Evolutionary conservation across 2,113 vertebrate genomes (phyloP), one percentile per base, ranked within the genome.

Genomic region (Motacilla tschutschensis): DNA sequence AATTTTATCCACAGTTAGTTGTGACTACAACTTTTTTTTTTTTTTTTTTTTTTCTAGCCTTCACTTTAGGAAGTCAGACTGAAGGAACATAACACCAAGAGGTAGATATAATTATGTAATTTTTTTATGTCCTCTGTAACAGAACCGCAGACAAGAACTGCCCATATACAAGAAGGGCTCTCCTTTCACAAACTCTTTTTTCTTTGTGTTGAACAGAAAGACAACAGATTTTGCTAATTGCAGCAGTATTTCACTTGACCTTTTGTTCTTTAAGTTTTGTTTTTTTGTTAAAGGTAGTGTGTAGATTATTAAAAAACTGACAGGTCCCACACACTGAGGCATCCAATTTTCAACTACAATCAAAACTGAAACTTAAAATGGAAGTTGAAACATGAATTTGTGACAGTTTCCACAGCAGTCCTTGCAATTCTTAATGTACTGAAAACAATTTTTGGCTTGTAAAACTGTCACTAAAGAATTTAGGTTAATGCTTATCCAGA

Each of bases 81-180:
- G 16, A 57, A 73, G 43, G 43, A 55, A 35, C 16, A 5, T 6
- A 41, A 41, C 41, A 72, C 20, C 16, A 48, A 35, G 29, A 64
- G 12, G 24, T 16, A 54, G 19, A 63, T 24, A 54, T 1, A 40
- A 33, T 24, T 16, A 40, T 0, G 0, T 13, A 15, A 17, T 11
- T 64, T 72, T 41, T 41, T 57, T 4, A 43, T 14, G 17, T 36
- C 31, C 26, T 43, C 69, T 65, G 11, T 57, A 50, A 74, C 21
- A 29, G 6, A 57, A 35, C 5, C 26, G 43, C 31, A 58, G 26
- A 31, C 11, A 64, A 40, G 21, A 85, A 77, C 22, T 31, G n/a
- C 11, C 38, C 65, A 36, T 17, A 54, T 8, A 71, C 5, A 66
- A 70, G 17, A 57, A 60, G 5, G 3, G 11, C 51, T 83, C 31